Percentiles rank a stretch among this genome's conserved stretches.
These are phyloP conservation scores for Torymus texanus DNA, from an alignment of 2,888 invertebrate genomes.

Conservation along the genomic window DNA sequence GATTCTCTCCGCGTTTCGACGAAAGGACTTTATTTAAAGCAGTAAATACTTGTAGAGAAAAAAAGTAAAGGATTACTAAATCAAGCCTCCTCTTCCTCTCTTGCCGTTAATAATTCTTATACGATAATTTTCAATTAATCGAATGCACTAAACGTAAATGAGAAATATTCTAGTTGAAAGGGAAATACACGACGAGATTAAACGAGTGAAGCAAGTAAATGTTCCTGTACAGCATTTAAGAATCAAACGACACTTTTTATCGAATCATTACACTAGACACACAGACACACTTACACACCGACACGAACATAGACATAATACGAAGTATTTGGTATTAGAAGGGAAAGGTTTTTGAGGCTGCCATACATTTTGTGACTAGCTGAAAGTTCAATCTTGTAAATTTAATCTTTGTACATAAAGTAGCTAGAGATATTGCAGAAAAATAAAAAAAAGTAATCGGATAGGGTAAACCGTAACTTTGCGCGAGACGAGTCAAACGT, in stretches of 20 bases:
- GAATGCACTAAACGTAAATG: slow-evolving; percentile 64
- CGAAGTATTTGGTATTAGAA: slow-evolving; percentile 67
- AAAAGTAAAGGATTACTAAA: slow-evolving; percentile 31
- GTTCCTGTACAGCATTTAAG: slow-evolving; percentile 75
- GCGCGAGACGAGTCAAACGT: slow-evolving; percentile 27
- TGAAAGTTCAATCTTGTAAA: slow-evolving; percentile 69
- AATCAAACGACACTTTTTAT: slow-evolving; percentile 71
- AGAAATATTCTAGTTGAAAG: slow-evolving; percentile 64
- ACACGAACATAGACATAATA: slow-evolving; percentile 53
- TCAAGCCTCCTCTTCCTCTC: slow-evolving; percentile 53
- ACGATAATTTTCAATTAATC: slow-evolving; percentile 62
- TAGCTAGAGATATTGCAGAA: slow-evolving; percentile 60
- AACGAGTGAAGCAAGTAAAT: slow-evolving; percentile 69
- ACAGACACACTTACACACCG: slow-evolving; percentile 49
- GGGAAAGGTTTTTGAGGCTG: slow-evolving; percentile 65
- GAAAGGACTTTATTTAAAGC: slow-evolving; percentile 44
- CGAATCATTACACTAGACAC: slow-evolving; percentile 52
- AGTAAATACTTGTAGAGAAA: slow-evolving; percentile 35
- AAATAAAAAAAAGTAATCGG: slow-evolving; percentile 48
- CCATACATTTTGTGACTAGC: slow-evolving; percentile 59
- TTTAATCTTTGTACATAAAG: slow-evolving; percentile 68
- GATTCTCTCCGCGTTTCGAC: slow-evolving; percentile 65
- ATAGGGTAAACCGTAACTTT: slow-evolving; percentile 49
- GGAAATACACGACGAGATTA: slow-evolving; percentile 53
- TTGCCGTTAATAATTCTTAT: slow-evolving; percentile 57